Base-by-base conservation (phyloP, 2,113 vertebrate species). In the Anthoscopus minutus region DNA sequence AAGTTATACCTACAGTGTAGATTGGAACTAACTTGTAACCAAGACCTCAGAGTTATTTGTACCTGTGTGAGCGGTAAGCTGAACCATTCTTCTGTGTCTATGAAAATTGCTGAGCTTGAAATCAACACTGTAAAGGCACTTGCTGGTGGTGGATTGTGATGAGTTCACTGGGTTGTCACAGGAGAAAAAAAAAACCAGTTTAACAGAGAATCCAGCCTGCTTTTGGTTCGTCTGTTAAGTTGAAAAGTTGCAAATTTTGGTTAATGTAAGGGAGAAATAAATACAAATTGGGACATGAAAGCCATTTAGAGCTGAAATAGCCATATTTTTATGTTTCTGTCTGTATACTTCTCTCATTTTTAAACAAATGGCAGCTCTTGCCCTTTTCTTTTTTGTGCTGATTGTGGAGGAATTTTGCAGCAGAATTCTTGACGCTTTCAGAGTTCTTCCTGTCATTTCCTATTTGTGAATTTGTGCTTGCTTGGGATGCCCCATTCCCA, bases 1-100 rank as follows among this genome's bases (percentile, higher is more conserved):
- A 95, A 96, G 93, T 95, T 94, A 87, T 89, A 89, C 61, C 96
- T 93, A 7, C 89, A 94, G 77, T 92, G 50, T 94, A 95, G 81
- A 57, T 95, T 94, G 91, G 89, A 95, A 94, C 38, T 97, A 92
- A 89, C 84, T 96, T 97, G 91, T 97, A 94, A 95, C 93, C 93
- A 95, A 93, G 94, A 94, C 94, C 94, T 95, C 94, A 92, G 96
- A 95, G 87, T 96, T 85, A 88, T 94, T 93, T 96, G 94, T 91
- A 18, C 91, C 95, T 57, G 57, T 90, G 56, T 90, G 93, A 96
- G 89, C 78, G 87, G 91, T 96, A 94, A 95, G 93, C 91, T 83
- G 18, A 89, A 93, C 70, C 85, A 27, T 89, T 96, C 93, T 91
- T 92, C 19, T 5, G 27, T 95, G 84, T 96, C 40, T 94, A 11